Conservation (phyloP, 2,797 vertebrate genomes). For the Gallinago solitaria region DNA sequence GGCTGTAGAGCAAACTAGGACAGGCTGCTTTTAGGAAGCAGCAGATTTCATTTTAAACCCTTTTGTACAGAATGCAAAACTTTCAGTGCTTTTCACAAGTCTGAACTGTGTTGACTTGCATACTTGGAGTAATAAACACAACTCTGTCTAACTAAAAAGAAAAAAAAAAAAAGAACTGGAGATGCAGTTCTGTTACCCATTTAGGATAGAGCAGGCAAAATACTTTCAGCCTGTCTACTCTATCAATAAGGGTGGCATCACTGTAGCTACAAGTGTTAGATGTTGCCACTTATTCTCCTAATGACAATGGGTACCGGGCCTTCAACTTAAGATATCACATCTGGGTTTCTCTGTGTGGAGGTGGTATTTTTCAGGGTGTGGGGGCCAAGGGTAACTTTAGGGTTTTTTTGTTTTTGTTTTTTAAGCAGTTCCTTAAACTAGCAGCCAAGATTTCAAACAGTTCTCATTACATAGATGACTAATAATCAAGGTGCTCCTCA, state of each 20-base stretch:
- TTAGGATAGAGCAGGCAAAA: neutral
- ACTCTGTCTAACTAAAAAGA: neutral
- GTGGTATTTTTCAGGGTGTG: neutral
- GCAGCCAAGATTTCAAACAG: neutral
- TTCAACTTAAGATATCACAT: neutral
- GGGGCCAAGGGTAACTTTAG: neutral
- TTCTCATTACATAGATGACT: neutral
- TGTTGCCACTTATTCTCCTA: neutral
- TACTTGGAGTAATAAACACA: slow-evolving; percentile 1
- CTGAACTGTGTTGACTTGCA: neutral
- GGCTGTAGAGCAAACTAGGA: neutral
- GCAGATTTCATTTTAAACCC: neutral
- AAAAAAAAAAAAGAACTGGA: neutral
- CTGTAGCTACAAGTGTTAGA: neutral
- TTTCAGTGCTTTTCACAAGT: neutral
- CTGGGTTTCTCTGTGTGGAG: neutral
- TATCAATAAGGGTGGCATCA: neutral
- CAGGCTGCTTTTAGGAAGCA: neutral
- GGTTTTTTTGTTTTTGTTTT: too few species aligned
- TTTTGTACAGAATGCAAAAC: neutral
- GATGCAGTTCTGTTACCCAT: neutral
- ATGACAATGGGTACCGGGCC: neutral
- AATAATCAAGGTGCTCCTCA: neutral
- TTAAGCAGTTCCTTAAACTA: neutral
- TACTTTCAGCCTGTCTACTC: neutral